A percentile compares a stretch with the other conserved stretches of the same genome.
These are phyloP conservation scores for Leptopilina myrica DNA, from an alignment of 2,888 invertebrate species.

Conservation along the genomic window DNA sequence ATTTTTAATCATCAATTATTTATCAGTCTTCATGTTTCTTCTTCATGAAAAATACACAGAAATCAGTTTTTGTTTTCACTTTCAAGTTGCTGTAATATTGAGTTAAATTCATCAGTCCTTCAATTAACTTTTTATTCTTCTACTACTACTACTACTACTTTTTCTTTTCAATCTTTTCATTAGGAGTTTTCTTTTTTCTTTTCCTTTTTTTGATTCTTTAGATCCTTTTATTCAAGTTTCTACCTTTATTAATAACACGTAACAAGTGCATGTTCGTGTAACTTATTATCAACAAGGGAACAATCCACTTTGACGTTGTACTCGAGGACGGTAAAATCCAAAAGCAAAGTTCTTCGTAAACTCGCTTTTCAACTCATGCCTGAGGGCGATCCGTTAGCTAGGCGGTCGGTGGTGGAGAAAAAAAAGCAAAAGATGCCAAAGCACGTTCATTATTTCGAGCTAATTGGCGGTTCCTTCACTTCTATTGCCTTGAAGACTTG, in stretches of 20 bases:
- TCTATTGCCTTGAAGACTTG: conserved; percentile 50
- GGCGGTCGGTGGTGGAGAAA: conserved; percentile 65
- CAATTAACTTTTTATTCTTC: conserved; percentile 1
- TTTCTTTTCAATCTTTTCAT: conserved; percentile 1
- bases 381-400: conserved; percentile 60
- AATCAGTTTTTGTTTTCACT: conserved; percentile 24
- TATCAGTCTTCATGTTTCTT: conserved; percentile 23
- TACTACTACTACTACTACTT: no score
- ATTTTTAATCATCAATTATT: conserved; percentile 39
- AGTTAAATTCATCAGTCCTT: conserved; percentile 27
- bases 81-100: conserved; percentile 25
- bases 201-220: background rate
- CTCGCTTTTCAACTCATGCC: conserved; percentile 60
- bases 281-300: conserved; percentile 53
- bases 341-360: conserved; percentile 30
- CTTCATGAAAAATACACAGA: conserved; percentile 31
- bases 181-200: conserved; percentile 1
- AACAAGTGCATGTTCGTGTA: conserved; percentile 47
- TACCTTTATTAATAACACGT: conserved; percentile 45
- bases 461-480: conserved; percentile 75
- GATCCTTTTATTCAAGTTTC: conserved; percentile 48
- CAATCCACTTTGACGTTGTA: conserved; percentile 56
- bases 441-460: conserved; percentile 76
- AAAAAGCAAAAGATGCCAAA: conserved; percentile 74
- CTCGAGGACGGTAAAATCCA: conserved; percentile 48